These are phyloP conservation scores for Antigone vipio DNA, from an alignment of 2,113 vertebrate genomes.

Conservation along the genomic window DNA sequence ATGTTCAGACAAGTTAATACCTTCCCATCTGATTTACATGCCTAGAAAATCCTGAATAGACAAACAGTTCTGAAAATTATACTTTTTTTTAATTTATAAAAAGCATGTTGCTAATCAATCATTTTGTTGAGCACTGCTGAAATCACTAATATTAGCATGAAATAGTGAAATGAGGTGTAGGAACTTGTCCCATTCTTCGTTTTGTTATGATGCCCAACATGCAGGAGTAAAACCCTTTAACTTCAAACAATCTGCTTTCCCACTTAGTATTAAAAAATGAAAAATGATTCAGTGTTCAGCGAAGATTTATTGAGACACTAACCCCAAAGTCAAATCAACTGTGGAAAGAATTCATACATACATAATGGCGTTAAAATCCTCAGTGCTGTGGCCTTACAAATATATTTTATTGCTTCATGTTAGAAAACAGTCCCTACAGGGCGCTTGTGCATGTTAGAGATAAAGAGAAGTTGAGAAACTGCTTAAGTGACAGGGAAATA, in stretches of 20 bases:
- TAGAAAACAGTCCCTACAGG: neutral
- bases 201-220: neutral
- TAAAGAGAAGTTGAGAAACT: neutral
- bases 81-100: neutral
- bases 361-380: neutral
- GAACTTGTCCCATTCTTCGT: neutral
- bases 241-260: neutral
- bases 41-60: neutral
- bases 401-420: neutral
- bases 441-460: neutral
- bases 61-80: neutral
- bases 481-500: neutral
- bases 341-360: neutral
- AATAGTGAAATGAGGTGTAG: neutral
- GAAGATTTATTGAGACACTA: conserved; percentile 30
- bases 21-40: neutral
- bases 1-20: neutral
- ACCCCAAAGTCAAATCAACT: conserved; percentile 10
- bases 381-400: neutral
- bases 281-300: neutral
- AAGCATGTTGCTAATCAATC: neutral
- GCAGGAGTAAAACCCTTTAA: neutral
- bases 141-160: neutral
- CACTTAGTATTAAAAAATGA: conserved; percentile 1
- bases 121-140: neutral